These are phyloP conservation scores for Parthenolecanium corni DNA, from an alignment of 2,888 invertebrate species.

Conservation along the genomic window DNA sequence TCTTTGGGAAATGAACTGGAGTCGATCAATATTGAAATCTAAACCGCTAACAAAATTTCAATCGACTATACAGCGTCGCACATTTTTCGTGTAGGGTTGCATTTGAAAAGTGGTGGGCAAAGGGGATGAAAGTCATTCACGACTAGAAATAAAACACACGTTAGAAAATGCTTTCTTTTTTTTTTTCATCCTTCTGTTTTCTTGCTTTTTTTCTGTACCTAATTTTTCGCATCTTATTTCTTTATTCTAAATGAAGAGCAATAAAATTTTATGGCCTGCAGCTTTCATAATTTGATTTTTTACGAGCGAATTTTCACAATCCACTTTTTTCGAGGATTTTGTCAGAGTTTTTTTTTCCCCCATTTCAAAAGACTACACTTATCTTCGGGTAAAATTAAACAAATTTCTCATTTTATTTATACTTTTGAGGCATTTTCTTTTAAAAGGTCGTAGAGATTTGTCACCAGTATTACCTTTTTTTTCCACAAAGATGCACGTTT, in stretches of 20 bases:
- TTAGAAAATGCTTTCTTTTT: too few species aligned
- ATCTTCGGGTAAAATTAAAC: too few species aligned
- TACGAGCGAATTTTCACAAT: background rate
- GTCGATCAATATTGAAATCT: conserved; percentile 23
- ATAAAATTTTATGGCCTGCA: conserved; percentile 14
- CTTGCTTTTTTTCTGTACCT: too few species aligned
- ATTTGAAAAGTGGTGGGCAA: too few species aligned
- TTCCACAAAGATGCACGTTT: too few species aligned
- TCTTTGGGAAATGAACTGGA: conserved; percentile 23
- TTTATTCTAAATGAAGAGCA: conserved; percentile 13
- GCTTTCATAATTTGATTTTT: conserved; percentile 17
- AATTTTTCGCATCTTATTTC: too few species aligned
- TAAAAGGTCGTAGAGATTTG: background rate
- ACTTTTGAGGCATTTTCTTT: background rate
- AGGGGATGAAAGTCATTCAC: too few species aligned
- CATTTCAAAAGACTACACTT: too few species aligned
- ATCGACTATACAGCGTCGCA: conserved; percentile 1
- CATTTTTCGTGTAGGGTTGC: too few species aligned
- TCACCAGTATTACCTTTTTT: background rate
- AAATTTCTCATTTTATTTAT: background rate
- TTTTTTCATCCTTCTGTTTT: too few species aligned
- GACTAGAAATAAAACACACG: too few species aligned
- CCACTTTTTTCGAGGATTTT: background rate
- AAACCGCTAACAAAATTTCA: conserved; percentile 10
- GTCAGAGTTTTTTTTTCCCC: too few species aligned